Percentiles rank a stretch among this genome's conserved stretches.
phyloP scores from a whole-genome alignment of 1,140 invertebrate genomes.

The Phymastichus coffea region DNA sequence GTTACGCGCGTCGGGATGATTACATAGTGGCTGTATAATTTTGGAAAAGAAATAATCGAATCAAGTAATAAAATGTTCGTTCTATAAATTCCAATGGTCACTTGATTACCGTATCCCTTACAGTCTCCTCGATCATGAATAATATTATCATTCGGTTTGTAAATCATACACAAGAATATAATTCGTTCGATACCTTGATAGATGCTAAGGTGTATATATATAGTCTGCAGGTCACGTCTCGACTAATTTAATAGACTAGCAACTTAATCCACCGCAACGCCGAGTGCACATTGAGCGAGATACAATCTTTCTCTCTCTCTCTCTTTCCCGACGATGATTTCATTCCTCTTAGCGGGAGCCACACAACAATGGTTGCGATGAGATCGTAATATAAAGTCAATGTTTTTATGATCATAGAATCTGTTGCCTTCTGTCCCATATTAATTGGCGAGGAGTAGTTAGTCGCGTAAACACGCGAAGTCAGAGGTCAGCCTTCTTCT shows the following conservation, averaged over 20 bases:
- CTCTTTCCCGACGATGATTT: constrained; percentile 3
- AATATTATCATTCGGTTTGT: too few species aligned
- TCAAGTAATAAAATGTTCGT: constrained; percentile 17
- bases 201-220: too few species aligned
- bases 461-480: too few species aligned
- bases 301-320: too few species aligned
- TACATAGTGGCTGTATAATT: constrained; percentile 6
- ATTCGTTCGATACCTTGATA: too few species aligned
- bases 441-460: too few species aligned
- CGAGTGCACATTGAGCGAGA: background rate
- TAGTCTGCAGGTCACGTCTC: too few species aligned
- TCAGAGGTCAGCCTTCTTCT: too few species aligned
- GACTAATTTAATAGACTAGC: constrained; percentile 4
- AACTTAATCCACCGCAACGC: background rate
- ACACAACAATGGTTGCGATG: background rate
- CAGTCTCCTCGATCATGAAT: background rate
- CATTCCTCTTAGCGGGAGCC: background rate
- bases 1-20: background rate
- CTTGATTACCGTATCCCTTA: background rate
- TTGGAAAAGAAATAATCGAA: background rate
- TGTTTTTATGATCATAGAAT: background rate
- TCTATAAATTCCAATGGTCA: background rate
- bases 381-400: background rate
- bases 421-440: too few species aligned
- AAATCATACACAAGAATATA: too few species aligned